These are phyloP conservation scores for Microcebus ravelobensis DNA, from an alignment of 2,113 vertebrate species.

Conservation along the genomic window DNA sequence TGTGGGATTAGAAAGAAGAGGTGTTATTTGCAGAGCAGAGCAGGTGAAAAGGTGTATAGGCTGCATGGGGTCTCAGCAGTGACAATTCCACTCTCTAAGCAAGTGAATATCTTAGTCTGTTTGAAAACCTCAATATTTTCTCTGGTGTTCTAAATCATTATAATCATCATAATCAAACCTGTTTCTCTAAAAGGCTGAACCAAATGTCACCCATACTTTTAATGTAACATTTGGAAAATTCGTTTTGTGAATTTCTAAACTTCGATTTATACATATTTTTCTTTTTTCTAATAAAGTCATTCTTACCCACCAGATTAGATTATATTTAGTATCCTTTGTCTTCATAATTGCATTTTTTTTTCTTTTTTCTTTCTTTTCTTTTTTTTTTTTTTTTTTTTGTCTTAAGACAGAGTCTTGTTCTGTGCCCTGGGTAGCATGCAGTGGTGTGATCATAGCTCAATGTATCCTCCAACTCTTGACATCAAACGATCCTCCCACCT, in stretches of 20 bases:
- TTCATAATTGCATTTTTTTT: neutral
- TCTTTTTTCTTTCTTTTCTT: neutral
- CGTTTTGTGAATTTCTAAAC: neutral
- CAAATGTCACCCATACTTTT: neutral
- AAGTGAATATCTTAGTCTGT: neutral
- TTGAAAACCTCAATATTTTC: neutral
- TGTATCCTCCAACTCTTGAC: too few relatives aligned
- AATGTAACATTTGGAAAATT: neutral
- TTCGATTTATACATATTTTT: neutral
- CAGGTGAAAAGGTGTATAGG: neutral
- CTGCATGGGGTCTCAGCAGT: neutral
- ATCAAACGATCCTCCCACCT: too few relatives aligned
- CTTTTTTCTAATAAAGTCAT: neutral
- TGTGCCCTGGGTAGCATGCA: too few relatives aligned
- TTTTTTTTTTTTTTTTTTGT: too few relatives aligned
- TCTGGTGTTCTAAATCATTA: neutral
- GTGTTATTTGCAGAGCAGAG: neutral
- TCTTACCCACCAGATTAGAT: neutral
- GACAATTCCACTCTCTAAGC: neutral
- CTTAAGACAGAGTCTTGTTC: too few relatives aligned
- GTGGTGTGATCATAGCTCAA: too few relatives aligned
- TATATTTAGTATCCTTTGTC: neutral
- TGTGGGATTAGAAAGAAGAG: neutral
- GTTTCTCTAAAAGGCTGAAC: neutral
- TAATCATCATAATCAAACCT: neutral